Conservation (phyloP, 2,113 vertebrate genomes). For the Rousettus leschenaultii region DNA sequence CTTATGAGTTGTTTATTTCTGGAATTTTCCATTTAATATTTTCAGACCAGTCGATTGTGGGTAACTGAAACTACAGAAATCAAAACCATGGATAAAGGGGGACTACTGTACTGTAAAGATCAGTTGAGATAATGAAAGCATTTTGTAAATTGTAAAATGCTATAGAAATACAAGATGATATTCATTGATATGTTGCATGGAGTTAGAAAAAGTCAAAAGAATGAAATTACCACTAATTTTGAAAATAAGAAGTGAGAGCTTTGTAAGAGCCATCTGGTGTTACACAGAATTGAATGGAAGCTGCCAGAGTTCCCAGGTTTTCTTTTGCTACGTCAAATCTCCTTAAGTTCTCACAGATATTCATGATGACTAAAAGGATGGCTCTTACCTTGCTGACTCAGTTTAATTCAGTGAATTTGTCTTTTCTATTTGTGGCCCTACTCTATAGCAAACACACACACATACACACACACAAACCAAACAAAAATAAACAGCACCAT, state of each 20-base stretch:
- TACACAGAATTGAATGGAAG: slow-evolving; percentile 14
- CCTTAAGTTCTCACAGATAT: not conserved
- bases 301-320: slow-evolving; percentile 18
- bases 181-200: not conserved
- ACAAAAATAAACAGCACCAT: not conserved
- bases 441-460: not conserved
- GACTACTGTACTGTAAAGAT: not conserved
- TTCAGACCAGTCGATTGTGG: not conserved
- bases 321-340: not conserved
- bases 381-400: not conserved
- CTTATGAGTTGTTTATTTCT: not conserved
- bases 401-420: not conserved
- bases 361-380: not conserved
- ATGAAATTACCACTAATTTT: not conserved
- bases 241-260: slow-evolving; percentile 24
- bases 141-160: not conserved
- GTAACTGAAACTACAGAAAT: not conserved
- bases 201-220: not conserved
- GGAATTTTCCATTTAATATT: not conserved
- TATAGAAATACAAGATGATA: not conserved
- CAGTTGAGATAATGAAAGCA: not conserved
- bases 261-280: slow-evolving; percentile 42
- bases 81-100: not conserved
- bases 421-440: not conserved
- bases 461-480: not conserved